A percentile compares a stretch with the other conserved stretches of the same genome.
Evolutionary conservation across 1,140 invertebrate species (phyloP).

Genomic region (Hyposmocoma kahamanoa): DNA sequence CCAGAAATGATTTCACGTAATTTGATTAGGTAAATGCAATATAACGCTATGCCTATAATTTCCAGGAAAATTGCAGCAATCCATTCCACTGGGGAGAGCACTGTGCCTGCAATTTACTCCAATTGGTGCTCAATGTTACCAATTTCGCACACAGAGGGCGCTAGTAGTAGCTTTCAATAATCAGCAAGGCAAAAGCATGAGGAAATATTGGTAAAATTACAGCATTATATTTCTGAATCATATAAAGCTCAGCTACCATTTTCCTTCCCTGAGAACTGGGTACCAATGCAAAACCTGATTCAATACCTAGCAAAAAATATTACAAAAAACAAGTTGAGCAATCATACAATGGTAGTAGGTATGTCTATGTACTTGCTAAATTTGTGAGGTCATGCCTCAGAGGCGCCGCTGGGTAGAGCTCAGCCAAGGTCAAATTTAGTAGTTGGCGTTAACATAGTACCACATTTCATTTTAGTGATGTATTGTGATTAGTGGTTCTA

Average conservation of each 20-base stretch:
- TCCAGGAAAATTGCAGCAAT: background rate
- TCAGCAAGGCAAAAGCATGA: background rate
- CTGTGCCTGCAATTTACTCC: background rate
- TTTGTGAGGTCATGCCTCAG: constrained; percentile 7
- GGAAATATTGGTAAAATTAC: background rate
- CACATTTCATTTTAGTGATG: too few relatives aligned
- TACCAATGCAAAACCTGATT: too few relatives aligned
- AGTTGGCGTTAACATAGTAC: background rate
- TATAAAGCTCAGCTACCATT: background rate
- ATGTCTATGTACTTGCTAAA: background rate
- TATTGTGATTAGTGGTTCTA: too few relatives aligned
- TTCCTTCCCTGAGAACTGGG: background rate
- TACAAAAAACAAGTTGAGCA: background rate
- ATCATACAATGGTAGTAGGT: background rate
- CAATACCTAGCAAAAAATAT: constrained; percentile 3
- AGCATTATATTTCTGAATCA: background rate
- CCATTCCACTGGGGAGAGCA: background rate
- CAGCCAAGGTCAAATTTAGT: constrained; percentile 19
- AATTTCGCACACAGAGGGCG: constrained; percentile 24
- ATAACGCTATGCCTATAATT: background rate
- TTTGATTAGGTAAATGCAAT: background rate
- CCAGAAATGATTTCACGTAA: too few relatives aligned
- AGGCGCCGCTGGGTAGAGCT: constrained; percentile 34
- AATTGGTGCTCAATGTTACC: background rate
- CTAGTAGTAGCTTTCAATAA: constrained; percentile 19